Percentiles rank a stretch among this genome's conserved stretches.
phyloP scores from a whole-genome alignment of 2,888 invertebrate genomes.

The Suillia variegata region DNA sequence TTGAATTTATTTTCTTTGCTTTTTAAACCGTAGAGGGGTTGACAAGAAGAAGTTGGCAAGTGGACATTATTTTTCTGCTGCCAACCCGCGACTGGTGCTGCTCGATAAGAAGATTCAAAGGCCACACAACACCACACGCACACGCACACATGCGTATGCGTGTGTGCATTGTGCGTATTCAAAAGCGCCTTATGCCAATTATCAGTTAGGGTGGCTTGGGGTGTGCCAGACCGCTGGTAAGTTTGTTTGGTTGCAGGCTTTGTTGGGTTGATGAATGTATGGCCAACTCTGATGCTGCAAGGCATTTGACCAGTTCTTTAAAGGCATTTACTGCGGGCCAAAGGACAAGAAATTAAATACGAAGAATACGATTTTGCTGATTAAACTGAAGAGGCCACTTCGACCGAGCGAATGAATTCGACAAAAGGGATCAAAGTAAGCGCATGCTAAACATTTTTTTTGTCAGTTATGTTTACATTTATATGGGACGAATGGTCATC shows the following conservation, averaged over 20 bases:
- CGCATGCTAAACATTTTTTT: too few species aligned
- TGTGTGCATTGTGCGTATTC: neutral
- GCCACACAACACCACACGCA: too few species aligned
- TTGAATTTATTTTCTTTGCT: slow-evolving; percentile 4
- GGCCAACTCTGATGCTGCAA: too few species aligned
- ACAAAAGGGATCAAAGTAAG: too few species aligned
- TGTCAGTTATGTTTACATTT: too few species aligned
- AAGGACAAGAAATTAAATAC: slow-evolving; percentile 27
- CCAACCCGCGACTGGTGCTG: neutral
- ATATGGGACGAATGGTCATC: too few species aligned
- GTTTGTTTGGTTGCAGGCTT: neutral
- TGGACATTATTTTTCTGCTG: neutral
- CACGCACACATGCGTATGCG: neutral
- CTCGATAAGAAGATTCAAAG: neutral
- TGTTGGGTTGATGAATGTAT: neutral
- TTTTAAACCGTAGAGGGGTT: neutral
- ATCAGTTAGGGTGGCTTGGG: neutral
- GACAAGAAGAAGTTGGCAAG: neutral
- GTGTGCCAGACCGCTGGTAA: neutral
- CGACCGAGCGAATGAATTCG: neutral
- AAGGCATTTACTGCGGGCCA: slow-evolving; percentile 21
- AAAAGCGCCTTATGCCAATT: neutral
- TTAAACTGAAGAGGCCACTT: slow-evolving; percentile 27
- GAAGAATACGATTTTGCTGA: slow-evolving; percentile 34
- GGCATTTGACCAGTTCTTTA: neutral